Evolutionary conservation across 2,888 invertebrate genomes (phyloP), one percentile per base, ranked within the genome.

Genomic region (Drosophila falleni): DNA sequence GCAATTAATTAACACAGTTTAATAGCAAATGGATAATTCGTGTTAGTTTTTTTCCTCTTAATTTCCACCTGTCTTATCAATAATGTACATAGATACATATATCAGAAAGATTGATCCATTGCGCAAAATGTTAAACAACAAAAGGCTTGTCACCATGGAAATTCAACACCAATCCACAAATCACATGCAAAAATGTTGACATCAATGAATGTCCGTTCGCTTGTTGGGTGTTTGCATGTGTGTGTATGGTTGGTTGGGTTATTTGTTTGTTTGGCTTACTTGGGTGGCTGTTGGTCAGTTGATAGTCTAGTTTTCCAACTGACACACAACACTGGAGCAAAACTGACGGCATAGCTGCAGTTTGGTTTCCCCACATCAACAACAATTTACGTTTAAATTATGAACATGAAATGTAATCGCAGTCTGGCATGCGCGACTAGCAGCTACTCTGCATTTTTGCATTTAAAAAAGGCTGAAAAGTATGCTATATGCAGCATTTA

Each of bases 331-430:
- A 35, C 35, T 35, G 35, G 13, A 35, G 35, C 35, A 42, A 42
- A 23, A 58, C 50, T n/a, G 46, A 35, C 54, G 29, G 19, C 15
- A 13, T 31, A 9, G 33, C 31, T 31, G 46, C 46, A 58, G 37
- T 11, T 47, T 23, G 56, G 44, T 58, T 44, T 46, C 29, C 42
- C 10, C 58, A 67, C 71, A 69, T 81, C 72, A 75, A 75, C 74
- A 72, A 37, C 79, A 87, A 87, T 87, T 85, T 85, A 68, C 63
- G 77, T 73, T 81, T 66, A 84, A 84, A 77, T 84, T 74, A 81
- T 86, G 69, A 74, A 69, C 63, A 54, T 65, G 26, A 49, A 64
- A n/a, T 9, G 23, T 19, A 31, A 19, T 16, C 8, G 11, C 10
- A 50, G 35, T 6, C 23, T n/a, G 33, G 55, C 39, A 49, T 49